Base-by-base conservation (phyloP, 2,113 vertebrate species). In the Arenaria interpres region DNA sequence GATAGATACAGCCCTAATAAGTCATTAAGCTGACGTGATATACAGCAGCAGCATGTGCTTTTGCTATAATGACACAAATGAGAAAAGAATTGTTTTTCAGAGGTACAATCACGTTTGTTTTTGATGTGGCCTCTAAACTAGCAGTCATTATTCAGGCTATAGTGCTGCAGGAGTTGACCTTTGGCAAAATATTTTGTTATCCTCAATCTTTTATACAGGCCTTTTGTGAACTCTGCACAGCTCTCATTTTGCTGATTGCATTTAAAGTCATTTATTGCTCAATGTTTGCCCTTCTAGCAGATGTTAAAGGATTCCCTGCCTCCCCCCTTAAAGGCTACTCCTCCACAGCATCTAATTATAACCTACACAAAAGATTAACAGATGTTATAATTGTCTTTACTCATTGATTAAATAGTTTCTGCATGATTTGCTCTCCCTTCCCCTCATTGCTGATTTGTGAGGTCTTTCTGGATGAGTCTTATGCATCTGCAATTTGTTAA, bases 381-480 rank as follows among this genome's bases (percentile, higher is more conserved):
- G 98, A 98, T 98, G 98, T 98, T 98, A 97, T 98, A 98, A 98
- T 98, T 98, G 97, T 97, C 98, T 98, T 98, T 97, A 96, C 94
- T 96, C 97, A 98, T 98, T 98, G 98, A 98, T 98, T 98, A 98
- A 98, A 98, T 97, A 97, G 78, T 97, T 98, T 98, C 97, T 98
- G 98, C 98, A 95, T 98, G 98, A 97, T 96, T 97, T 97, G 96
- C 62, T 95, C 80, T 94, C 91, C 92, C 82, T 96, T 95, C 75
- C 91, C 83, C 69, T 93, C 92, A 83, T 76, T 95, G 97, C 95
- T 97, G 96, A 96, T 96, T 96, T 97, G 96, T 85, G 91, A 95
- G 80, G 93, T 95, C 96, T 97, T 97, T 94, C 95, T 97, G 97
- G 94, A 97, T 33, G 71, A 89, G 85, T 62, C 93, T 95, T 62